Base-by-base conservation (phyloP, 2,888 invertebrate genomes). In the Plusia festucae region DNA sequence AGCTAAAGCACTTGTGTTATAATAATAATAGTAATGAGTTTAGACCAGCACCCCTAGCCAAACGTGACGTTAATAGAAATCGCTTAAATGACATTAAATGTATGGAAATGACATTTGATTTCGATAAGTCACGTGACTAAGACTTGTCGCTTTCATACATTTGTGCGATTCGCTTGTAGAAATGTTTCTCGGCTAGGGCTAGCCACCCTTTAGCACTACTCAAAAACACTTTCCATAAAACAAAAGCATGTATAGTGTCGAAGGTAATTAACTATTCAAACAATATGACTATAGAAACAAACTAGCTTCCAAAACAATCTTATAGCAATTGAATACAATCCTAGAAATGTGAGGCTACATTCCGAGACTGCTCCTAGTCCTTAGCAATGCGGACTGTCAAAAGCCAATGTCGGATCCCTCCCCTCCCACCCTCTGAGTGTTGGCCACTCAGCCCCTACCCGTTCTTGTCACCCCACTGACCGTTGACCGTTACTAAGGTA, bases 321-420 rank as follows among this genome's bases (percentile, higher is more conserved):
- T 64, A 69, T 56, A 68, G 59, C 62, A 62, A 70, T 71, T 53
- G 55, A 57, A 61, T 62, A 71, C 53, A 70, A 82, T 83, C 60
- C 72, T 44, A 60, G 73, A 73, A 82, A 84, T 82, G 83, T 82
- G 76, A 79, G 73, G 77, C 57, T 76, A 68, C 78, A 86, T 86
- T 84, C 85, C 86, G 61, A 61, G 65, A 76, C 74, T 75, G 72
- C 68, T 74, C 61, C 75, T 75, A 68, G 68, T 74, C 64, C 72
- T 75, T 71, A 87, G 89, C 91, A 85, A 88, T 91, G 91, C 88
- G 89, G 90, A 91, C 93, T 92, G 93, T 92, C 93, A 94, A 94
- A 94, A 92, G 94, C 92, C 90, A 90, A 88, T 89, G 90, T 78
- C 85, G 87, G 82, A 76, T 85, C 88, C 85, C 90, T 90, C 89